Evolutionary conservation across 2,888 invertebrate species (phyloP).

Genomic region (Leptothorax acervorum): DNA sequence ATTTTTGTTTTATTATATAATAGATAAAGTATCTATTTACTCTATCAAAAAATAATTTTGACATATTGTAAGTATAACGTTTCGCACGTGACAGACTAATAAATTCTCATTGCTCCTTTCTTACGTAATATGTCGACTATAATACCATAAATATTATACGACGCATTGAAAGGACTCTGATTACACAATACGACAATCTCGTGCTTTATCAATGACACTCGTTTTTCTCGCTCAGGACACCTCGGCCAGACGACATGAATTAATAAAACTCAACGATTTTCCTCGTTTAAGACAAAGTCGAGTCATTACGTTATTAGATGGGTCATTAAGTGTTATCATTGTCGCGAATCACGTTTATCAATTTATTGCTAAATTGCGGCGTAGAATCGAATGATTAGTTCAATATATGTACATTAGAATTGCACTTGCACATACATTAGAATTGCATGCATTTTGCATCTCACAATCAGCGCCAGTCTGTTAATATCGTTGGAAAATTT

Average conservation of each 20-base stretch:
- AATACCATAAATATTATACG: neutral
- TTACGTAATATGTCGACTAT: conserved; percentile 47
- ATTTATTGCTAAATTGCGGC: neutral
- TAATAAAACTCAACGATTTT: conserved; percentile 10
- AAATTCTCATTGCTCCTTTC: conserved; percentile 22
- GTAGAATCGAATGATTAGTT: neutral
- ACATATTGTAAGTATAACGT: neutral
- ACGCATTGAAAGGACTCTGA: neutral
- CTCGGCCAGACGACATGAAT: neutral
- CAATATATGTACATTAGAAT: neutral
- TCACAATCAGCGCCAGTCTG: neutral
- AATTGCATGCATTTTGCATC: neutral
- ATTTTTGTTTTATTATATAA: neutral
- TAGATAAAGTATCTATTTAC: neutral
- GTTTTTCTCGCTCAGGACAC: conserved; percentile 3
- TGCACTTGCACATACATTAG: neutral
- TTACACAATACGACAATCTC: conserved; percentile 30
- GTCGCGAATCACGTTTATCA: neutral
- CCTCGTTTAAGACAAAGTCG: neutral
- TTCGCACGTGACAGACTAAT: conserved; percentile 16
- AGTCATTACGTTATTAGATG: conserved; percentile 1
- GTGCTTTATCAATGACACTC: conserved; percentile 55
- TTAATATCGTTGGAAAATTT: conserved; percentile 21
- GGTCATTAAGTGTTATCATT: neutral
- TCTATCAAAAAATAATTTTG: neutral